These are phyloP conservation scores for Creontiades dilutus DNA, from an alignment of 2,888 invertebrate genomes.

Conservation along the genomic window DNA sequence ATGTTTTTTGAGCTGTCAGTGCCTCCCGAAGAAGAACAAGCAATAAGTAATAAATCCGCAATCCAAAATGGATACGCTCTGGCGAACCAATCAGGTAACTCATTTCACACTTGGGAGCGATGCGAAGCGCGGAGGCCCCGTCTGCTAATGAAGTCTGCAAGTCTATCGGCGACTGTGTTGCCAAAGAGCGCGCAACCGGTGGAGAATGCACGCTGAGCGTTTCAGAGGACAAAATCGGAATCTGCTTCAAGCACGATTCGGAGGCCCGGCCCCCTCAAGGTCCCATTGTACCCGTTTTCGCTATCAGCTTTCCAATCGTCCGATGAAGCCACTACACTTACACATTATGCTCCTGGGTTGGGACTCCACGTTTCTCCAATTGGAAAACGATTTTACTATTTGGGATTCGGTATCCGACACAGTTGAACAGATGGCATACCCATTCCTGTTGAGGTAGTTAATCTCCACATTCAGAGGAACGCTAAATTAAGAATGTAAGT, in stretches of 20 bases:
- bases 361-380: neutral
- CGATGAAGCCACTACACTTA: conserved; percentile 43
- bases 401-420: neutral
- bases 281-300: conserved; percentile 56
- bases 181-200: conserved; percentile 30
- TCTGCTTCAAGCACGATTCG: conserved; percentile 58
- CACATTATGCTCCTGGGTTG: conserved; percentile 11
- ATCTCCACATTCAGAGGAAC: too few relatives aligned
- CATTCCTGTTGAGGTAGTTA: too few relatives aligned
- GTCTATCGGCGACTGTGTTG: conserved; percentile 15
- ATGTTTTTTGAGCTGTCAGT: neutral
- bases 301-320: conserved; percentile 51
- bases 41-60: conserved; percentile 27
- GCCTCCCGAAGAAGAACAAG: neutral
- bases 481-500: too few relatives aligned
- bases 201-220: conserved; percentile 27
- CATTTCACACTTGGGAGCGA: conserved; percentile 19
- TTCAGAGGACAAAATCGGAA: conserved; percentile 55
- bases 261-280: conserved; percentile 38
- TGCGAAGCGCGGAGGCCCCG: neutral
- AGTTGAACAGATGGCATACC: neutral
- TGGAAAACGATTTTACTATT: neutral
- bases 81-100: conserved; percentile 17
- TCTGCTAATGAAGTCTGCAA: conserved; percentile 56
- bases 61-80: conserved; percentile 1